These are phyloP conservation scores for Euschistus heros DNA, from an alignment of 1,140 invertebrate species.

Conservation along the genomic window DNA sequence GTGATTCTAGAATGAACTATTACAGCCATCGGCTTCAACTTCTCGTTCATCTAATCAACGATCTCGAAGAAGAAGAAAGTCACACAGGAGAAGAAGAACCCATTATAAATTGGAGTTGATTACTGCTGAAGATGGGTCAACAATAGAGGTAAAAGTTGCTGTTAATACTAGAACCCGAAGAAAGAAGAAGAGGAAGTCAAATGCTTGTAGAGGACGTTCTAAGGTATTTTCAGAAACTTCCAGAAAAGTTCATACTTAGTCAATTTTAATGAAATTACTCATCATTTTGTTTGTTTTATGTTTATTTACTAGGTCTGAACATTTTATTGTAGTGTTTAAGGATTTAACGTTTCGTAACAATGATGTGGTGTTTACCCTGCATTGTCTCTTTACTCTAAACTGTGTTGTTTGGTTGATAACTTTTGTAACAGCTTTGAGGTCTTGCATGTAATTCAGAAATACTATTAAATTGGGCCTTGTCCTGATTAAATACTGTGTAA, in stretches of 20 bases:
- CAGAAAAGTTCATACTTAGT: background rate
- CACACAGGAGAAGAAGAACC: constrained; percentile 7
- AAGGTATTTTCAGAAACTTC: constrained; percentile 13
- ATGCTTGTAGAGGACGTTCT: background rate
- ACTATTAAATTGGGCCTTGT: too few relatives aligned
- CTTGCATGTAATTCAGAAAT: too few relatives aligned
- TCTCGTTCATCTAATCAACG: background rate
- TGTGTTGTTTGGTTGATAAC: too few relatives aligned
- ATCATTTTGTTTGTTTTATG: too few relatives aligned
- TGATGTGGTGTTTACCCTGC: too few relatives aligned
- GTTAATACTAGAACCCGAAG: constrained; percentile 18
- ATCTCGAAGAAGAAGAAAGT: background rate
- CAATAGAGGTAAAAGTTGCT: constrained; percentile 25
- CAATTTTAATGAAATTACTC: background rate
- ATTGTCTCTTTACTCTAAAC: too few relatives aligned
- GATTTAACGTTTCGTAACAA: too few relatives aligned
- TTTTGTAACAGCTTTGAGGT: too few relatives aligned
- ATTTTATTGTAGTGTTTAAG: too few relatives aligned
- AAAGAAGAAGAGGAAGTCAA: constrained; percentile 16
- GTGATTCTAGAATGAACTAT: constrained; percentile 1
- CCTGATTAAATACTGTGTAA: too few relatives aligned
- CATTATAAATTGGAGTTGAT: constrained; percentile 24
- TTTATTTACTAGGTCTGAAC: too few relatives aligned
- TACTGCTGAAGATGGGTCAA: constrained; percentile 21
- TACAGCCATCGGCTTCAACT: constrained; percentile 17